These are phyloP conservation scores for Lasius fuliginosus DNA, from an alignment of 2,888 invertebrate genomes.

Conservation along the genomic window DNA sequence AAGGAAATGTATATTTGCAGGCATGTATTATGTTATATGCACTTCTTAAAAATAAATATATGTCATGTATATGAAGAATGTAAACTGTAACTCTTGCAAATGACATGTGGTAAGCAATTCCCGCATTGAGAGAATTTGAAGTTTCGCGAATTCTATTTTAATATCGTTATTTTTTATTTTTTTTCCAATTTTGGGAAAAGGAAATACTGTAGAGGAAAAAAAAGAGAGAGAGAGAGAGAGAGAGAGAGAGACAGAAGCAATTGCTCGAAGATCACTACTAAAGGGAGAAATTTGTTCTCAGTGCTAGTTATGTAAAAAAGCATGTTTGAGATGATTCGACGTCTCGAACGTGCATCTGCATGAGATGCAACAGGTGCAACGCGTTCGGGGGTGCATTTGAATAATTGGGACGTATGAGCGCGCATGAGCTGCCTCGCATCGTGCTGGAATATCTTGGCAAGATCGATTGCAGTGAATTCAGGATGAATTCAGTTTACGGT, in stretches of 20 bases:
- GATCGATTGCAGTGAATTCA: slow-evolving; percentile 61
- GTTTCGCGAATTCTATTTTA: not conserved
- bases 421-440: slow-evolving; percentile 54
- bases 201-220: not conserved
- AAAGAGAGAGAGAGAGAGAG: not conserved
- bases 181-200: not conserved
- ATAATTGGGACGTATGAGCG: slow-evolving; percentile 81
- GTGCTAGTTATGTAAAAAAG: slow-evolving; percentile 39
- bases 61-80: slow-evolving; percentile 4
- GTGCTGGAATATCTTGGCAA: slow-evolving; percentile 53
- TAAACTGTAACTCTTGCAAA: not conserved
- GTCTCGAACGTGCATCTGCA: slow-evolving; percentile 54
- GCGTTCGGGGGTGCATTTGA: slow-evolving; percentile 78
- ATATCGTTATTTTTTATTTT: not conserved
- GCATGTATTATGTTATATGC: not conserved
- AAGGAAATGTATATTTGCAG: not conserved
- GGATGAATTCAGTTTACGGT: slow-evolving; percentile 63
- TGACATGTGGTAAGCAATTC: not conserved
- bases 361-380: slow-evolving; percentile 79
- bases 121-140: not conserved
- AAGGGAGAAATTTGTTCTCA: slow-evolving; percentile 32
- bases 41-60: not conserved
- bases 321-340: slow-evolving; percentile 52
- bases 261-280: slow-evolving; percentile 8
- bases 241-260: not conserved